Evolutionary conservation across 1,140 invertebrate species (phyloP), one percentile per base, ranked within the genome.

Genomic region (Penaeus japonicus): DNA sequence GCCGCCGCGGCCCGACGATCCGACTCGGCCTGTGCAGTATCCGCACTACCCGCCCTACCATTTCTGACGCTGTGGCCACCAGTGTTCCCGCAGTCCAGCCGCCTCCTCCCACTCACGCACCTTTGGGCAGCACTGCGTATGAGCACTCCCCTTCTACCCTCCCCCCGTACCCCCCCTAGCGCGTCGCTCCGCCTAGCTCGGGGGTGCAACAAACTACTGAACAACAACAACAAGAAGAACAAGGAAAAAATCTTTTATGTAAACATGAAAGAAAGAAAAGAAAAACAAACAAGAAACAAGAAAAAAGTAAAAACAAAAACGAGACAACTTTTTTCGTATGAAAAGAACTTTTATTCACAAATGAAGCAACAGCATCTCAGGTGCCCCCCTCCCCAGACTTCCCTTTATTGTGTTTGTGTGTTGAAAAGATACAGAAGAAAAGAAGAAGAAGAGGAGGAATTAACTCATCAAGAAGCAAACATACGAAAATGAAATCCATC

Each of bases 61-160:
- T 83, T 90, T 90, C 90, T 90, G 90, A 90, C 90, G 90, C 90
- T 90, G 90, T 90, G 90, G 90, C 90, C 88, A 88, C 87, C 90
- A 84, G 90, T 90, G 90, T 90, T 90, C 90, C 90, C 90, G 90
- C 85, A 85, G 87, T 80, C 55, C 87, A 80, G 84, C 89, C 73
- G 79, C 85, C 84, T 84, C 47, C 18, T 54, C 65, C 84, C 55
- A 18, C 77, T 81, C 75, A 77, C 53, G 84, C 84, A 85, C 47
- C 32, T 59, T 55, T 80, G 57, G 77, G 55, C 75, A 80, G 77
- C 77, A 59, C 75, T 81, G 57, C 85, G 62, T 24, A 27, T 81
- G 85, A 81, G 85, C 85, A 87, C 85, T 81, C 75, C 35, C 47
- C 47, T 47, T 47, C 47, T 47, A 47, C 47, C 47, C 47, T 47